Evolutionary conservation across 1,140 invertebrate genomes (phyloP).

Genomic region (Phenacoccus solenopsis): DNA sequence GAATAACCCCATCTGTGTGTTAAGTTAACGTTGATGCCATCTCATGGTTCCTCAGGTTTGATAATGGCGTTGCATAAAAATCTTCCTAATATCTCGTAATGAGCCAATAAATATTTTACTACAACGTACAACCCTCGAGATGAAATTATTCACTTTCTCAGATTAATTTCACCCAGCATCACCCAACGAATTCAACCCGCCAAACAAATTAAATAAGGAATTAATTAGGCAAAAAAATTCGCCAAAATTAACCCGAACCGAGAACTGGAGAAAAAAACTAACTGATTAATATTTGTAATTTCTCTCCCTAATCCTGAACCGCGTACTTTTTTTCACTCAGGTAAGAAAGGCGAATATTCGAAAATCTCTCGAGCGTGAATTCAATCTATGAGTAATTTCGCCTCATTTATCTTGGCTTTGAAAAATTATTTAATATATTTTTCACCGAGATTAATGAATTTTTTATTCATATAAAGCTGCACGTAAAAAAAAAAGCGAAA

Average conservation of each 20-base stretch:
- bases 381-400: neutral
- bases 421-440: neutral
- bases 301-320: neutral
- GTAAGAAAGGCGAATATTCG: too few relatives aligned
- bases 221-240: neutral
- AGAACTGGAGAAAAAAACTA: neutral
- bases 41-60: too few relatives aligned
- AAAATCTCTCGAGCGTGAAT: too few relatives aligned
- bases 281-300: neutral
- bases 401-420: neutral
- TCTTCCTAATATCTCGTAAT: too few relatives aligned
- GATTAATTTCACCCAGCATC: too few relatives aligned
- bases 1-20: too few relatives aligned
- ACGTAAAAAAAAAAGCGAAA: neutral
- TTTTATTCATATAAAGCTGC: neutral
- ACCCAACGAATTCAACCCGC: neutral
- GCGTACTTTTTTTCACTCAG: too few relatives aligned
- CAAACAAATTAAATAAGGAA: neutral
- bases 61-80: too few relatives aligned
- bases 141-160: too few relatives aligned
- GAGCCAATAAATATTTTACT: too few relatives aligned
- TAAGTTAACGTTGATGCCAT: too few relatives aligned
- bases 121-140: too few relatives aligned
- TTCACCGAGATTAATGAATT: neutral
- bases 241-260: neutral